Evolutionary conservation across 2,113 vertebrate genomes (phyloP), one percentile per base, ranked within the genome.

Genomic region (Cnemophilus loriae): DNA sequence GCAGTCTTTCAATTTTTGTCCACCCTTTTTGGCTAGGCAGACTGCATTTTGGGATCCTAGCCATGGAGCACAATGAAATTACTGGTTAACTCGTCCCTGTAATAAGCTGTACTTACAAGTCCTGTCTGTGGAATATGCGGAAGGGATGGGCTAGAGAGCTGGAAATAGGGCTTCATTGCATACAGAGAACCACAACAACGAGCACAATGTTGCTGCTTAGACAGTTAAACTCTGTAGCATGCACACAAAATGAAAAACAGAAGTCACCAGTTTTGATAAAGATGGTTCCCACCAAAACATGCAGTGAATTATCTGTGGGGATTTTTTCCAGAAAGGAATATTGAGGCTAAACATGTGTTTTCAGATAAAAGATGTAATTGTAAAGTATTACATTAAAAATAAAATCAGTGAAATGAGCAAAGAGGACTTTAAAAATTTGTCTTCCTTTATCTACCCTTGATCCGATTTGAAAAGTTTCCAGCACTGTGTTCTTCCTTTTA

Each of bases 111-210:
- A 60, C 44, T 95, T 93, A 68, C 32, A 30, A 83, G 67, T 46
- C 52, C 47, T 88, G 64, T 84, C 68, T 94, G 93, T 84, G 96
- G 92, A 42, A 65, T 91, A 59, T n/a, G 68, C 0, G 13, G 91
- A 95, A 96, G 93, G 95, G 93, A 94, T 85, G 95, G 96, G 85
- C 90, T 74, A n/a, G 71, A 80, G 67, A 77, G 68, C 94, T 95
- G 89, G 87, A 96, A 97, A 97, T 84, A 96, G 90, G 95, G 84
- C 52, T 67, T 93, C 11, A 17, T 1, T 83, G 73, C 76, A 71
- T n/a, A 44, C 52, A 86, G 21, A 88, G 71, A 93, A 71, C 88
- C 64, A 80, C 82, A 91, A 88, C 21, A 91, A 26, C 1, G 24
- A 95, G 79, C 37, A 84, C 42, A 46, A 35, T 67, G 81, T 53